These are phyloP conservation scores for Arenaria interpres DNA, from an alignment of 2,113 vertebrate species.

Conservation along the genomic window DNA sequence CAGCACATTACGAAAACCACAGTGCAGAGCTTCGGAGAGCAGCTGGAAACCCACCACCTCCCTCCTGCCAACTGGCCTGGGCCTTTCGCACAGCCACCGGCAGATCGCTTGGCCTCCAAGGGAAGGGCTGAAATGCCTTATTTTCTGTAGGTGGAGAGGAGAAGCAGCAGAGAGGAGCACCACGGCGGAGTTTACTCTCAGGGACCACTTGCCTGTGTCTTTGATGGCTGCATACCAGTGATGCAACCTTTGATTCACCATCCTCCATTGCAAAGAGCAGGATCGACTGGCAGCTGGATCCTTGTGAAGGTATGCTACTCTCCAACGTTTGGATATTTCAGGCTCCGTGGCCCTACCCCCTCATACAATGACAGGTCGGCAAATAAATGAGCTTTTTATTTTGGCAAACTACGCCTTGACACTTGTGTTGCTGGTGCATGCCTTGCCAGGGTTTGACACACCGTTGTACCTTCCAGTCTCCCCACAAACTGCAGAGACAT, in stretches of 20 bases:
- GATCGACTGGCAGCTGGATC: not conserved
- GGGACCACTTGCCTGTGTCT: not conserved
- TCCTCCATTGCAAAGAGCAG: not conserved
- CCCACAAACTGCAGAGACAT: not conserved
- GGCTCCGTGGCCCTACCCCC: not conserved
- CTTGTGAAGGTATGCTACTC: not conserved
- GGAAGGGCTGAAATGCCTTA: not conserved
- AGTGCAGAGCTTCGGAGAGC: not conserved
- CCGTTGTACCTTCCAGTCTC: not conserved
- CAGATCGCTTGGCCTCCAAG: not conserved
- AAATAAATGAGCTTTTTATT: not conserved
- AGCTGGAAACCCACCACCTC: conserved; percentile 52
- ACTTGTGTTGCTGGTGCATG: not conserved
- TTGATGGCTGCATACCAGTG: not conserved
- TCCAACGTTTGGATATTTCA: not conserved
- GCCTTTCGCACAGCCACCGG: not conserved
- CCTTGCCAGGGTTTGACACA: not conserved
- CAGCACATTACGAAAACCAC: conserved; percentile 52
- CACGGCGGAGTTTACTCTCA: not conserved
- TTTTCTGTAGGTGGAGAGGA: not conserved
- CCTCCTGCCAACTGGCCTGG: conserved; percentile 38
- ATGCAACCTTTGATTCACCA: not conserved
- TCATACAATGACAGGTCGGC: not conserved
- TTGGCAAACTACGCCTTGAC: not conserved
- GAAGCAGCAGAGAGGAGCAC: not conserved